Evolutionary conservation across 1,140 invertebrate species (phyloP), one percentile per base, ranked within the genome.

Genomic region (Drosophila tropicalis): DNA sequence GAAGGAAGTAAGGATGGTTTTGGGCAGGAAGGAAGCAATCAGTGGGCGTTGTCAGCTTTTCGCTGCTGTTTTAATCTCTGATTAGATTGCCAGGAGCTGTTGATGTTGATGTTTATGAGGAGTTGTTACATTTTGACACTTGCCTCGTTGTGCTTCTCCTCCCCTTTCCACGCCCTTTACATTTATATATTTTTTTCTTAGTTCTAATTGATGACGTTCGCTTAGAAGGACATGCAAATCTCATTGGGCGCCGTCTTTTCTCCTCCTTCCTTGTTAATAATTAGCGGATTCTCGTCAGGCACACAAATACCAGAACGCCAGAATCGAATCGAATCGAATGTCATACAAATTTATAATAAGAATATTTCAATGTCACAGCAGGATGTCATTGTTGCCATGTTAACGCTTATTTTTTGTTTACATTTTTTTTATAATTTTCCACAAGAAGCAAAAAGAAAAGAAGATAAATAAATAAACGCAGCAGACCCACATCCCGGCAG

Each of bases 341-440:
- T 86, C 85, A 83, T 84, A 79, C 87, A 90, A 91, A 85, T 86
- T 69, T 72, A 89, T 76, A 91, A 85, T 90, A 91, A 91, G 83
- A 82, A 90, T 91, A 91, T 80, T 85, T 91, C 90, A 91, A 79
- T 89, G 90, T 79, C 90, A 64, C 90, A 75, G 90, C 90, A 72
- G 90, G 90, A 85, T 76, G 72, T 87, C 83, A 91, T 91, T 91
- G 90, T 91, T 91, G 79, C 90, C 90, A 91, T 91, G 90, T 91
- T 91, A 91, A 85, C 90, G 90, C 90, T 89, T 82, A 76, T 80
- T 90, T 81, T 90, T 81, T 85, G 81, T 84, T 84, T 81, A 84
- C 81, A 85, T 84, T 85, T 85, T 29, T 73, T 64, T 71, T 64
- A 77, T 84, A 72, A 79, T 83, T 79, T 76, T 61, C 72, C 62